Conservation (phyloP, 2,113 vertebrate genomes). For the Aythya baeri region DNA sequence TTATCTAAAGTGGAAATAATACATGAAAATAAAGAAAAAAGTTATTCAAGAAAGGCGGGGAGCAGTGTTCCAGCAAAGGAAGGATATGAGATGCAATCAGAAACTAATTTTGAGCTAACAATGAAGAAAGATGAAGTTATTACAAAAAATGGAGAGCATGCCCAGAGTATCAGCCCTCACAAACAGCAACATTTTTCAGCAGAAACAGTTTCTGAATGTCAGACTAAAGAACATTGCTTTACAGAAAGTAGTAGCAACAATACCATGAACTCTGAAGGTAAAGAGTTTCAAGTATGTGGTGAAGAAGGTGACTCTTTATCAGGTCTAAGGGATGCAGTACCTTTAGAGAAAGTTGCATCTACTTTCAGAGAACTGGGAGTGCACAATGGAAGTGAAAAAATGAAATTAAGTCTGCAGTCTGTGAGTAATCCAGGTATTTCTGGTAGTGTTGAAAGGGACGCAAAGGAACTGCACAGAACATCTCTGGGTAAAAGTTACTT, state of each 20-base stretch:
- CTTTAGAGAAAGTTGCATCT: background rate
- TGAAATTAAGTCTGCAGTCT: background rate
- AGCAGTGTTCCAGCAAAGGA: background rate
- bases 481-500: background rate
- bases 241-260: background rate
- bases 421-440: background rate
- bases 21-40: background rate
- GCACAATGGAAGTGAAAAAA: background rate
- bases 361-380: background rate
- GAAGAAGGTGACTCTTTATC: background rate
- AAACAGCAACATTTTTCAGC: background rate
- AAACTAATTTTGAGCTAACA: background rate
- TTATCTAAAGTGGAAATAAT: background rate
- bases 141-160: background rate
- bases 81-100: background rate
- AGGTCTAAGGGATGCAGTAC: background rate
- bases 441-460: background rate
- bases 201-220: background rate
- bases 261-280: background rate
- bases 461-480: background rate
- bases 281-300: background rate
- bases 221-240: background rate
- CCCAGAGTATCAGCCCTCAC: background rate
- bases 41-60: background rate
- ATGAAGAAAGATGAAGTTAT: background rate